Conservation (phyloP, 2,113 vertebrate genomes). For the Daboia siamensis region DNA sequence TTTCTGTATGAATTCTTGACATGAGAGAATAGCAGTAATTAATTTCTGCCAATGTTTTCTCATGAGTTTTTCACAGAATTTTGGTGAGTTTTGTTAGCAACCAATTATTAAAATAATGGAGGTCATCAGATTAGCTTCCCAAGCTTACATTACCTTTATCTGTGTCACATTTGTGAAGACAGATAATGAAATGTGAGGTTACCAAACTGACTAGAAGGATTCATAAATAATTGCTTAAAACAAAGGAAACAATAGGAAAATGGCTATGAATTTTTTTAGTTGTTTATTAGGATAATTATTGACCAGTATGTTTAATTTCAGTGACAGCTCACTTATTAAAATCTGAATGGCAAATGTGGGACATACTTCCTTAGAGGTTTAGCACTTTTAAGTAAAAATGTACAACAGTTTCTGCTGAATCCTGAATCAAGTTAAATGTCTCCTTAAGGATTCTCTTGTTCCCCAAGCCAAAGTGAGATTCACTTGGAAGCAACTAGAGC, state of each 20-base stretch:
- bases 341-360: background rate
- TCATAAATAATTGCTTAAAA: background rate
- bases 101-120: background rate
- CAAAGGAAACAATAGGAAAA: background rate
- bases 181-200: background rate
- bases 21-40: background rate
- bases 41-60: no score
- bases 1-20: background rate
- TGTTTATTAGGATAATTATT: background rate
- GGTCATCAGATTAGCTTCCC: background rate
- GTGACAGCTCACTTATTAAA: background rate
- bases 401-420: background rate
- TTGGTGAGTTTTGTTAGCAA: background rate
- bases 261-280: background rate
- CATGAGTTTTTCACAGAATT: background rate
- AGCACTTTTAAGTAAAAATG: background rate
- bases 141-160: background rate
- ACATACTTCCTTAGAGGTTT: background rate
- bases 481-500: background rate
- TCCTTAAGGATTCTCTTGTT: background rate
- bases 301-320: background rate
- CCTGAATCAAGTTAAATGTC: background rate
- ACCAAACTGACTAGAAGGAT: background rate
- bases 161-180: fast-evolving
- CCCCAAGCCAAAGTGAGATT: background rate